Evolutionary conservation across 1,140 invertebrate genomes (phyloP).

Genomic region (Saccostrea glomerata): DNA sequence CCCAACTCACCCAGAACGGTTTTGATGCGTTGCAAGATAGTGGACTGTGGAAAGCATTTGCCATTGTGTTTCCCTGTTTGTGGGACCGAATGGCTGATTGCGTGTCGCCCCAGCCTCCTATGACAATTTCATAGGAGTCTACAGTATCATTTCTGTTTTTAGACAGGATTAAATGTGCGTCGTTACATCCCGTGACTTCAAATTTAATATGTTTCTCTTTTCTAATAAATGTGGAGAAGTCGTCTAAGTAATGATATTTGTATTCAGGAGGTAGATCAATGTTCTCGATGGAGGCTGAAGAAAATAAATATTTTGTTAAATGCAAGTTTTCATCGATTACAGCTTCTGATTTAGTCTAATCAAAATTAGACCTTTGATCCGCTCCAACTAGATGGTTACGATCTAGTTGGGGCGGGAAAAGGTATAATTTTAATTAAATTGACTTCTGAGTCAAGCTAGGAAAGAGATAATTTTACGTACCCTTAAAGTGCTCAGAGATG

Average conservation of each 20-base stretch:
- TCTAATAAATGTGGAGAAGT: slow-evolving; percentile 50
- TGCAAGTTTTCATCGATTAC: neutral
- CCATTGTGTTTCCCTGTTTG: neutral
- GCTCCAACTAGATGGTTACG: neutral
- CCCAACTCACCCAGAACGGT: slow-evolving; percentile 37
- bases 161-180: slow-evolving; percentile 63
- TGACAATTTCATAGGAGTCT: slow-evolving; percentile 21
- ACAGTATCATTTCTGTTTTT: slow-evolving; percentile 35
- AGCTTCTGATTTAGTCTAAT: neutral
- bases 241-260: slow-evolving; percentile 55
- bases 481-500: neutral
- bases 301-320: neutral
- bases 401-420: neutral
- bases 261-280: slow-evolving; percentile 33
- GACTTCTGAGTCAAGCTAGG: neutral
- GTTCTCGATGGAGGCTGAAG: neutral
- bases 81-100: slow-evolving; percentile 16
- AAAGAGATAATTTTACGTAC: neutral
- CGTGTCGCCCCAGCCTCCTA: slow-evolving; percentile 35
- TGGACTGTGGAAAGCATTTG: neutral
- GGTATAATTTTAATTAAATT: neutral
- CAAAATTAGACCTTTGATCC: neutral
- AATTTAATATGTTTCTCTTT: slow-evolving; percentile 56
- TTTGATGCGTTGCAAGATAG: neutral
- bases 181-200: slow-evolving; percentile 62